Conservation (phyloP, 2,888 invertebrate genomes). For the Mesorhabditis belari region DNA sequence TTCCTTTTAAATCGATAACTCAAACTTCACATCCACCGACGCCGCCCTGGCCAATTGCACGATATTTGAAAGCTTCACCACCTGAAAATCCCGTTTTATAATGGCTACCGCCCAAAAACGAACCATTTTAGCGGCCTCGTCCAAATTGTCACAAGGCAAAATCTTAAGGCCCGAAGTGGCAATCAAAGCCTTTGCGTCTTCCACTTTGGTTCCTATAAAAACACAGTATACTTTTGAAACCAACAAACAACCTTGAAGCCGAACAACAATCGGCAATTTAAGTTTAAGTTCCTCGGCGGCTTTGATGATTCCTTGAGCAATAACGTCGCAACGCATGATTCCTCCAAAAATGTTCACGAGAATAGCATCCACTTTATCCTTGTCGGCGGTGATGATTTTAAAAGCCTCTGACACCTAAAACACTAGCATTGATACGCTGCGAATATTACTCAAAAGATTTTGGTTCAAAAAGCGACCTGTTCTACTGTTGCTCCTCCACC, state of each 20-base stretch:
- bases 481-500: slow-evolving; percentile 91
- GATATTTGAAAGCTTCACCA: slow-evolving; percentile 50
- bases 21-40: slow-evolving; percentile 74
- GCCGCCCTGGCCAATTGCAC: slow-evolving; percentile 67
- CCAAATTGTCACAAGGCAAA: slow-evolving; percentile 75
- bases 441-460: slow-evolving; percentile 68
- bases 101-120: too few species aligned
- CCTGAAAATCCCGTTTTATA: too few species aligned
- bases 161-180: slow-evolving; percentile 74
- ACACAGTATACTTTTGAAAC: too few species aligned
- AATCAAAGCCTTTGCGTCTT: slow-evolving; percentile 74
- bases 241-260: slow-evolving; percentile 73
- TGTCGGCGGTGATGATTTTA: slow-evolving; percentile 73
- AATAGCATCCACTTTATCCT: slow-evolving; percentile 68
- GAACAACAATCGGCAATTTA: slow-evolving; percentile 80
- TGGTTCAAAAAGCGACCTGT: slow-evolving; percentile 57
- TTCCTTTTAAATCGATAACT: slow-evolving; percentile 69
- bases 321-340: slow-evolving; percentile 94
- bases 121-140: slow-evolving; percentile 75
- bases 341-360: slow-evolving; percentile 98
- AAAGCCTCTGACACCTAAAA: slow-evolving; percentile 70
- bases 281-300: slow-evolving; percentile 76
- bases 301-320: slow-evolving; percentile 88
- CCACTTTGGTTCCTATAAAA: slow-evolving; percentile 77
- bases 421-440: too few species aligned